Evolutionary conservation across 2,797 vertebrate species (phyloP).

Genomic region (Remorina albescens): DNA sequence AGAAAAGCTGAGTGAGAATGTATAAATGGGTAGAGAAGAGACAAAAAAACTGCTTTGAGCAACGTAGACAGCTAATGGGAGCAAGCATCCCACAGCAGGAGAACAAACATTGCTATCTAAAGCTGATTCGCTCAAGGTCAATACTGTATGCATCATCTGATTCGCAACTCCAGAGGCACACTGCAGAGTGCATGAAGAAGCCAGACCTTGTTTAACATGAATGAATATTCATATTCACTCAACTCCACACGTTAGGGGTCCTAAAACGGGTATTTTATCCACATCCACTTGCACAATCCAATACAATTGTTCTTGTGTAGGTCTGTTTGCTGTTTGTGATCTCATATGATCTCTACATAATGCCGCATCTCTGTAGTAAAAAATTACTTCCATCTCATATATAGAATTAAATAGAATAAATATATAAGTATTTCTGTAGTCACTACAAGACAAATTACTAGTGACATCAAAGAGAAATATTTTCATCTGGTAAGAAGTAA

Average conservation of each 20-base stretch:
- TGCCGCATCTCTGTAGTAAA: too few relatives aligned
- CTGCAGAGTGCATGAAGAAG: slow-evolving; percentile 6
- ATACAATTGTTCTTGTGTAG: not conserved
- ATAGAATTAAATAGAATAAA: not conserved
- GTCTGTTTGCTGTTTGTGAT: not conserved
- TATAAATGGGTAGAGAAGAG: not conserved
- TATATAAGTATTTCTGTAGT: not conserved
- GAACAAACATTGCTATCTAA: too few relatives aligned
- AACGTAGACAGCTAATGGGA: not conserved
- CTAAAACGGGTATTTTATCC: too few relatives aligned
- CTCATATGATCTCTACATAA: not conserved
- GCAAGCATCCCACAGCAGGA: not conserved
- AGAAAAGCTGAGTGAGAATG: not conserved
- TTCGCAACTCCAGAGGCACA: slow-evolving; percentile 2
- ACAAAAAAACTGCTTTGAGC: not conserved
- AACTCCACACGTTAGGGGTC: too few relatives aligned
- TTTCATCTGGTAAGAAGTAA: not conserved
- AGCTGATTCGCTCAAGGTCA: slow-evolving; percentile 14
- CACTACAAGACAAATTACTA: not conserved
- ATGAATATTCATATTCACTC: too few relatives aligned
- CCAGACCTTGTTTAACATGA: not conserved
- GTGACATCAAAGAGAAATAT: not conserved
- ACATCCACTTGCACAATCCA: too few relatives aligned
- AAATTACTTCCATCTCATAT: too few relatives aligned
- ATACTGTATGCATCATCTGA: slow-evolving; percentile 22